These are phyloP conservation scores for Sebastolobus altivelis DNA, from an alignment of 2,797 vertebrate species.

Conservation along the genomic window DNA sequence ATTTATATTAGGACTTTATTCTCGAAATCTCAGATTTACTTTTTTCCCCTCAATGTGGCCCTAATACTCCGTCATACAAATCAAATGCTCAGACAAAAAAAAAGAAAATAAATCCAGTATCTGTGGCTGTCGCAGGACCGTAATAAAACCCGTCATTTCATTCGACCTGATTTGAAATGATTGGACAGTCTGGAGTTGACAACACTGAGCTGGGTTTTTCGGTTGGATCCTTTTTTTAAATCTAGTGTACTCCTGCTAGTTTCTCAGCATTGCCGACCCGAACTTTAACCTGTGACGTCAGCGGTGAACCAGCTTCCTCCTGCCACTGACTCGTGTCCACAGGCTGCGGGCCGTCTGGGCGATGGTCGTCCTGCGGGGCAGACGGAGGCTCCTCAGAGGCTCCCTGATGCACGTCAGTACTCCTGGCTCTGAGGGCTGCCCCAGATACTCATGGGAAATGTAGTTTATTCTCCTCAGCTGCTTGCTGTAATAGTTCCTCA, in stretches of 20 bases:
- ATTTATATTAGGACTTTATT: too few species aligned
- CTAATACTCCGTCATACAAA: too few species aligned
- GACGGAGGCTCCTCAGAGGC: slow-evolving; percentile 78
- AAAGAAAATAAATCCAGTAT: too few species aligned
- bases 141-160: too few species aligned
- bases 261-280: too few species aligned
- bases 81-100: too few species aligned
- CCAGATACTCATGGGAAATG: slow-evolving; percentile 83
- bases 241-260: too few species aligned
- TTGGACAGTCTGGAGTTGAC: too few species aligned
- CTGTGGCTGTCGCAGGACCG: too few species aligned
- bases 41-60: too few species aligned
- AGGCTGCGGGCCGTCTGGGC: slow-evolving; percentile 75
- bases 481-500: slow-evolving; percentile 81
- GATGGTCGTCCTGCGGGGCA: slow-evolving; percentile 69
- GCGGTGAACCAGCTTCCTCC: slow-evolving; percentile 70
- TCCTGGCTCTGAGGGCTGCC: slow-evolving; percentile 63
- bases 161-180: too few species aligned
- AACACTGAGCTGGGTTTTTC: neutral
- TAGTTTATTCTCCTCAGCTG: slow-evolving; percentile 84
- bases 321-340: slow-evolving; percentile 82
- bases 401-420: slow-evolving; percentile 81
- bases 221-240: neutral
- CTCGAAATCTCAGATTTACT: too few species aligned
- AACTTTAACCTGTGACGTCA: slow-evolving; percentile 30